These are phyloP conservation scores for Phalacrocorax aristotelis DNA, from an alignment of 2,113 vertebrate genomes.

Conservation along the genomic window DNA sequence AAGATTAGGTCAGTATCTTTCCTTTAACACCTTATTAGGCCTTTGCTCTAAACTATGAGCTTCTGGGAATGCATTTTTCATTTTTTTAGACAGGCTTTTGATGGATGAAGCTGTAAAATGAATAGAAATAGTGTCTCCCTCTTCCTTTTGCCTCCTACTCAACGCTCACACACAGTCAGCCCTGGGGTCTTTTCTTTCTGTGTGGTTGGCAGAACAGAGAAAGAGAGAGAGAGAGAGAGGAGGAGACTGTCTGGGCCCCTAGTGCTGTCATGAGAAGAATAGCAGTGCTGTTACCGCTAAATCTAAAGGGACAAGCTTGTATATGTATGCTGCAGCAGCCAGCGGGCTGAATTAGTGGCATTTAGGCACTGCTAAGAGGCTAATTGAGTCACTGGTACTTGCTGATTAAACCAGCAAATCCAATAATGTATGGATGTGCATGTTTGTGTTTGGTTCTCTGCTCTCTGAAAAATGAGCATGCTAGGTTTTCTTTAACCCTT, in stretches of 20 bases:
- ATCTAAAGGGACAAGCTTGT: conserved; percentile 58
- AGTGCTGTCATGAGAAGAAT: conserved; percentile 60
- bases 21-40: conserved; percentile 30
- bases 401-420: conserved; percentile 62
- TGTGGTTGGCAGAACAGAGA: conserved; percentile 63
- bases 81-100: conserved; percentile 28
- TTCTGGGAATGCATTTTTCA: conserved; percentile 35
- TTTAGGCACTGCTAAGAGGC: conserved; percentile 57
- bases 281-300: conserved; percentile 36
- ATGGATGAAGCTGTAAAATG: conserved; percentile 62
- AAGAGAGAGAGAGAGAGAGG: conserved; percentile 13
- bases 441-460: conserved; percentile 40
- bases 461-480: neutral
- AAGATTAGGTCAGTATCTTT: conserved; percentile 8
- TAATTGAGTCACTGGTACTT: conserved; percentile 64
- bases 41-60: conserved; percentile 43
- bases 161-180: conserved; percentile 53
- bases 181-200: conserved; percentile 67
- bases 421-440: conserved; percentile 41
- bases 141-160: conserved; percentile 70
- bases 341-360: conserved; percentile 58
- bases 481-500: neutral
- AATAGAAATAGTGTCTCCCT: conserved; percentile 70
- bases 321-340: conserved; percentile 45
- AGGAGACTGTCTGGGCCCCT: conserved; percentile 62